Conservation (phyloP, 30 jellyfish, hydroid and myxozoan genomes). For the Chrysaora quinquecirrha region DNA sequence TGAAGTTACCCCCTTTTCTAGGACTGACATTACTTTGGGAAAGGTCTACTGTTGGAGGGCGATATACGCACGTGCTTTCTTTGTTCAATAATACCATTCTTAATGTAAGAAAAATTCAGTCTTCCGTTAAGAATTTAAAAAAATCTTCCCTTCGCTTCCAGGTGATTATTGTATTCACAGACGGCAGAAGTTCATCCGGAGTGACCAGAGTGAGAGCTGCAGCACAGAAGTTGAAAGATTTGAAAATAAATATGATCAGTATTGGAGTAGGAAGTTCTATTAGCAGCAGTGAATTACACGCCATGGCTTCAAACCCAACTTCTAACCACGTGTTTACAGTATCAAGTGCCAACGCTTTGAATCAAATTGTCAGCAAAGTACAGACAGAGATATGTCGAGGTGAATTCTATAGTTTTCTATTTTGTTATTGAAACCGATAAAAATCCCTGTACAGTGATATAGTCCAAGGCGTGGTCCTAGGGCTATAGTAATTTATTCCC, state of each 20-base stretch:
- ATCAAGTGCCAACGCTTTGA: slow-evolving; percentile 3
- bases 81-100: neutral
- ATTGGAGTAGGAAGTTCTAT: slow-evolving; percentile 54
- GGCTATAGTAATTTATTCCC: too few species aligned
- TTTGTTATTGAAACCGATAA: too few species aligned
- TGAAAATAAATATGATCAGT: slow-evolving; percentile 8
- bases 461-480: too few species aligned
- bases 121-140: neutral
- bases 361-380: slow-evolving; percentile 28
- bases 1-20: too few species aligned
- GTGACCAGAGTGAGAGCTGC: slow-evolving; percentile 10
- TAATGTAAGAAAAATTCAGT: too few species aligned
- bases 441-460: too few species aligned
- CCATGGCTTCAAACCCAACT: slow-evolving; percentile 43
- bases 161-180: slow-evolving; percentile 58
- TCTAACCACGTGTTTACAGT: slow-evolving; percentile 41
- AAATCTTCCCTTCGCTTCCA: slow-evolving; percentile 1
- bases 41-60: too few species aligned
- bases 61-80: too few species aligned
- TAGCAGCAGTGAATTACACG: slow-evolving; percentile 25
- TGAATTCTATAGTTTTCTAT: too few species aligned
- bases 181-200: slow-evolving; percentile 56
- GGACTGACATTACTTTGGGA: too few species aligned
- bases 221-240: slow-evolving; percentile 26
- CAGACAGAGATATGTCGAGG: slow-evolving; percentile 44